Base-by-base conservation (phyloP, 2,113 vertebrate species). In the Pipa parva region DNA sequence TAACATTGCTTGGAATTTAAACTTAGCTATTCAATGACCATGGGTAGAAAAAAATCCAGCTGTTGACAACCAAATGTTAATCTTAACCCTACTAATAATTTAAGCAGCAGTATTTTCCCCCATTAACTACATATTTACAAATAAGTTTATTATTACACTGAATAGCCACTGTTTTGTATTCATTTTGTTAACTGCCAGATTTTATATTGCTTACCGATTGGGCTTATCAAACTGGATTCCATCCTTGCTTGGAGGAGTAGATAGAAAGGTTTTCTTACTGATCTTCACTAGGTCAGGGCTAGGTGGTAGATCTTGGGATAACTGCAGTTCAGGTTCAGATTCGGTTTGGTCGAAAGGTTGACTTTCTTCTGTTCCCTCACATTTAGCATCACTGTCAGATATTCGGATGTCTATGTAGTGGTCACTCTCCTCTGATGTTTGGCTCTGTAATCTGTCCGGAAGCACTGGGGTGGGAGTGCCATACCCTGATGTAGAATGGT, bases 151-250 rank as follows among this genome's bases (percentile, higher is more conserved):
- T n/a, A n/a, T n/a, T n/a, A n/a, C n/a, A n/a, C n/a, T n/a, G n/a
- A n/a, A n/a, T n/a, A n/a, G n/a, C n/a, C n/a, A n/a, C n/a, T n/a
- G n/a, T n/a, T n/a, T n/a, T n/a, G n/a, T n/a, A n/a, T n/a, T n/a
- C n/a, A n/a, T n/a, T n/a, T n/a, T n/a, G n/a, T n/a, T n/a, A n/a
- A n/a, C n/a, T n/a, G n/a, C n/a, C n/a, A n/a, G n/a, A n/a, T n/a
- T n/a, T n/a, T 29, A 29, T 2, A 48, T 22, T n/a, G 84, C 91
- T 86, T 67, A 97, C 97, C 97, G 92, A 79, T 99, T 97, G 1
- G 97, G 95, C 71, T 93, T 92, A 83, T 96, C 91, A 59, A 97
- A 98, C 72, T 92, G 84, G 51, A 91, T 85, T 36, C 83, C 76
- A 61, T 74, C 80, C 81, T 90, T 92, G 78, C 76, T 77, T 67